Evolutionary conservation across 2,113 vertebrate genomes (phyloP), one percentile per base, ranked within the genome.

Genomic region (Acrocephalus kingi): DNA sequence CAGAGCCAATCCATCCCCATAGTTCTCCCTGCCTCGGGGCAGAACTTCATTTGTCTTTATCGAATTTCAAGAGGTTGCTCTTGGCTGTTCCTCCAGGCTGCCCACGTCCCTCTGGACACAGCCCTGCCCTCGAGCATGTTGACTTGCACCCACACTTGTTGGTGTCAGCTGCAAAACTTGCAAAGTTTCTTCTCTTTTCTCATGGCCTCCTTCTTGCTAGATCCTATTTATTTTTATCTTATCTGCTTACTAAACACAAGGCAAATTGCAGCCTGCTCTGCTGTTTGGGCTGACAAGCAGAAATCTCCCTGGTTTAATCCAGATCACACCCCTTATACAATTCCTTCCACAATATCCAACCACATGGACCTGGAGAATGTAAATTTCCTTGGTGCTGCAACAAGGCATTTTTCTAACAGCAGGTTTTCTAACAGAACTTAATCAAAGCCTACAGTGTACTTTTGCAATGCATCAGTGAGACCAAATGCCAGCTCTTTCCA

Each of bases 371-470:
- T 35, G 19, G 13, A 79, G n/a, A 84, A 89, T 35, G 23, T 39
- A 81, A 71, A 92, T 94, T 90, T 83, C 35, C 63, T 80, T 5
- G 4, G 23, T 85, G 59, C 45, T 76, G 25, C 74, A 86, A 72
- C 52, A 63, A 85, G 28, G 19, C 6, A 0, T 64, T 84, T 96
- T 90, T 87, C 54, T 61, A 89, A 46, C 30, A 87, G 46, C 46
- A 68, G 28, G 21, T 58, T 58, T 58, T 58, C 33, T 35, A n/a
- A 58, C 33, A n/a, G 21, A 17, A 39, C 66, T 92, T 94, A 95
- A 93, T 95, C 94, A 94, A 75, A 92, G 80, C 43, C 87, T 84
- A 86, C 28, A 87, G 72, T 23, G 35, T 62, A 49, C 35, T 84
- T 87, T 45, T 63, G 59, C 56, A 96, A 89, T 79, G 81, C 90